These are phyloP conservation scores for Haemorhous mexicanus DNA, from an alignment of 2,113 vertebrate species.

Conservation along the genomic window DNA sequence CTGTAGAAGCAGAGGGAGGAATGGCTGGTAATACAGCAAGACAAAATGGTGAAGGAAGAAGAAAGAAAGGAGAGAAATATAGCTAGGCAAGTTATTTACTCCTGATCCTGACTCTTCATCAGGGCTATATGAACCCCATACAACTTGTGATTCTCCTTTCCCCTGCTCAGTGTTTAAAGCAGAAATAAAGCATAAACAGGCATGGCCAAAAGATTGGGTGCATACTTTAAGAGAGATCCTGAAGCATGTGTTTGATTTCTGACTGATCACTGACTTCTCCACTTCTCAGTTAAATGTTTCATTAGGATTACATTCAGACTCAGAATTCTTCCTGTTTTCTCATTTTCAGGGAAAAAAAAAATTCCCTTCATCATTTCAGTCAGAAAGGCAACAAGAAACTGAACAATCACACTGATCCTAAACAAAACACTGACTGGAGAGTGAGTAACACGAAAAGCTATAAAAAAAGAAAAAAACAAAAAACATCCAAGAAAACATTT, in stretches of 20 bases:
- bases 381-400: not conserved
- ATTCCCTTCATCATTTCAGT: not conserved
- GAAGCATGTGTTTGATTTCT: not conserved
- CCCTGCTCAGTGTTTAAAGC: not conserved
- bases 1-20: not conserved
- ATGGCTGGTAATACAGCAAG: not conserved
- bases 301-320: not conserved
- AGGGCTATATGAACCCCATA: not conserved
- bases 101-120: not conserved
- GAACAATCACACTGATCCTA: not conserved
- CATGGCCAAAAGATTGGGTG: not conserved
- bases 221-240: not conserved
- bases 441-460: not conserved
- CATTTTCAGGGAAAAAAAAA: not conserved
- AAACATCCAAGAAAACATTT: not conserved
- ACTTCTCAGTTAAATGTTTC: not conserved
- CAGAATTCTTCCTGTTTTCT: not conserved
- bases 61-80: not conserved
- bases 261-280: not conserved
- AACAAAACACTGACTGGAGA: not conserved
- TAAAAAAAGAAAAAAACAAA: not conserved
- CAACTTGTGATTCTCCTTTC: not conserved
- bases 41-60: not conserved
- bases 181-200: not conserved
- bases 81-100: not conserved